These are phyloP conservation scores for Clupea harengus DNA, from an alignment of 2,113 vertebrate genomes.

Conservation along the genomic window DNA sequence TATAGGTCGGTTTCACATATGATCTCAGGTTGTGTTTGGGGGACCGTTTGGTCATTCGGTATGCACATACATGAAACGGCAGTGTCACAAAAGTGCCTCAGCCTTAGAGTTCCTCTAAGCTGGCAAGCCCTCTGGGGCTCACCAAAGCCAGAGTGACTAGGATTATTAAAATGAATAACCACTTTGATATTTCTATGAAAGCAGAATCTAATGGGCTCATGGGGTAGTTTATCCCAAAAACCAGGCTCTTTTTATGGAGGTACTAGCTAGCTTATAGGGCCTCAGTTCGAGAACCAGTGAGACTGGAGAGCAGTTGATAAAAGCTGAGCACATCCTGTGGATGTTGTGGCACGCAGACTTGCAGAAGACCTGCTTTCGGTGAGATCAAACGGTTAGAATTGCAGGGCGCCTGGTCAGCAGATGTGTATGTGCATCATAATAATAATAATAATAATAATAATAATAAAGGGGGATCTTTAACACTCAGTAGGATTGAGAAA, in stretches of 20 bases:
- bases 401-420: conserved; percentile 20
- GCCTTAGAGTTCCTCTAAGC: conserved; percentile 52
- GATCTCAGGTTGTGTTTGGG: conserved; percentile 72
- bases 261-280: neutral
- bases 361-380: neutral
- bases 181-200: conserved; percentile 17
- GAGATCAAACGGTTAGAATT: neutral
- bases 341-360: conserved; percentile 26
- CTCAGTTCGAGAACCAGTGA: neutral
- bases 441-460: conserved; percentile 36
- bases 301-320: neutral
- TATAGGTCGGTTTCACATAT: conserved; percentile 44
- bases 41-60: conserved; percentile 58
- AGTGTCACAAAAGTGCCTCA: conserved; percentile 77
- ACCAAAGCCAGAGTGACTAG: neutral
- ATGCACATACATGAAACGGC: conserved; percentile 64
- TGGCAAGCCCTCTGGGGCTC: conserved; percentile 18
- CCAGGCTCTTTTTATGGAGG: neutral
- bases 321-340: conserved; percentile 28
- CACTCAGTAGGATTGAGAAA: neutral
- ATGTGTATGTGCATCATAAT: conserved; percentile 44
- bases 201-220: neutral
- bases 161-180: conserved; percentile 4
- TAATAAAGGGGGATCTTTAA: conserved; percentile 23
- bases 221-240: neutral